Percentiles rank a stretch among this genome's conserved stretches.
phyloP scores from a whole-genome alignment of 2,797 vertebrate genomes.

The Acomys russatus region DNA sequence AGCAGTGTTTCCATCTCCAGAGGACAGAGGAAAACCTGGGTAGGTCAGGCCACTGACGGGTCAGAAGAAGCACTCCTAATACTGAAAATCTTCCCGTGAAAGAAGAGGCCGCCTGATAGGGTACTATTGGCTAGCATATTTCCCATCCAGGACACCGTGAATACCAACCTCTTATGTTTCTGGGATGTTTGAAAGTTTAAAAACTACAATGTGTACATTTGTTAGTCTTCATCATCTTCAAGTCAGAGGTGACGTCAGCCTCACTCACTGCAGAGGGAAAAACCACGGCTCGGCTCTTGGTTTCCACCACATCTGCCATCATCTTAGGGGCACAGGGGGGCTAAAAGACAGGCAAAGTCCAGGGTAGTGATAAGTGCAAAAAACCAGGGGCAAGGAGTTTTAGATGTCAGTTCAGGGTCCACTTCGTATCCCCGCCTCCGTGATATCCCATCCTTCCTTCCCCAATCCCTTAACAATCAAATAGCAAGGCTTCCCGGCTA shows the following conservation, averaged over 20 bases:
- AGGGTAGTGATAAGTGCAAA: neutral
- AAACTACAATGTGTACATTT: neutral
- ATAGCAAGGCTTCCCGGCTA: neutral
- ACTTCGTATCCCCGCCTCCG: neutral
- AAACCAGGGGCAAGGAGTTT: neutral
- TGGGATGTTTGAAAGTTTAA: constrained; percentile 21
- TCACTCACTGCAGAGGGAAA: neutral
- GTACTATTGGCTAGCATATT: neutral
- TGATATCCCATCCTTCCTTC: neutral
- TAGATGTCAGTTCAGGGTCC: neutral
- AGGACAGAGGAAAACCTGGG: neutral
- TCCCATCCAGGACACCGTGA: neutral
- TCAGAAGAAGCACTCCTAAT: neutral
- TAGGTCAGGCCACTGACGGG: neutral
- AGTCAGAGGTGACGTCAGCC: neutral
- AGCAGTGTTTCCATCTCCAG: neutral
- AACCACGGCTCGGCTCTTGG: neutral
- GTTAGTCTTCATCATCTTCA: neutral
- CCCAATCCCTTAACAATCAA: neutral
- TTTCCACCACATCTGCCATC: neutral
- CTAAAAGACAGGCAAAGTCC: neutral
- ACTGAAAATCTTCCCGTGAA: constrained; percentile 1
- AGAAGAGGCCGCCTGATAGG: neutral
- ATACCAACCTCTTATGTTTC: neutral
- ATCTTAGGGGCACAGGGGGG: neutral